Evolutionary conservation across 2,888 invertebrate genomes (phyloP).

Genomic region (Sphecodes monilicornis): DNA sequence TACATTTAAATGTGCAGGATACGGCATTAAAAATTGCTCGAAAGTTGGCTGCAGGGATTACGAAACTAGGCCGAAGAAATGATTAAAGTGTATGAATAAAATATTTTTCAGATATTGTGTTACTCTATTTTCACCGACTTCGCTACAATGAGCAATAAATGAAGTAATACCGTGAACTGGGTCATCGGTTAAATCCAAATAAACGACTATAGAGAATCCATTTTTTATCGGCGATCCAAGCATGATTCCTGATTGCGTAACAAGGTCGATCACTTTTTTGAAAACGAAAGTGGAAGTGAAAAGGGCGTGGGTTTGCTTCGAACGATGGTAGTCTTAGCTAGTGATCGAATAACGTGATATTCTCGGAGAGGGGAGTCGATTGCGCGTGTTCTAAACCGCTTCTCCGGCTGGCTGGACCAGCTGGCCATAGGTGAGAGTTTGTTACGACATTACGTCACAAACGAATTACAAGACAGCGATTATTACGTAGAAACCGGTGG

Average conservation of each 20-base stretch:
- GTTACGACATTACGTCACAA: constrained; percentile 60
- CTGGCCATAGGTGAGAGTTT: constrained; percentile 65
- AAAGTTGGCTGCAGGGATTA: too few relatives aligned
- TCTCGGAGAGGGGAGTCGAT: constrained; percentile 35
- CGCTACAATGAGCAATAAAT: neutral
- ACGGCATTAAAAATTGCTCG: too few relatives aligned
- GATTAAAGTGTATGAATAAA: neutral
- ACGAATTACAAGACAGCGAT: constrained; percentile 47
- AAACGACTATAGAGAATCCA: constrained; percentile 6
- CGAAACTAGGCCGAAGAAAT: too few relatives aligned
- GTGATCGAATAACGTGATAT: constrained; percentile 21
- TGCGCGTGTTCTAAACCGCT: constrained; percentile 35
- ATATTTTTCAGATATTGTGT: neutral
- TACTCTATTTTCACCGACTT: neutral
- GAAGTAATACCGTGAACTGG: neutral
- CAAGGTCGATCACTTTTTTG: constrained; percentile 45
- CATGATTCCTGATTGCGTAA: constrained; percentile 23
- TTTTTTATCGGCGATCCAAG: neutral
- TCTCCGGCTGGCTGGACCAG: constrained; percentile 42
- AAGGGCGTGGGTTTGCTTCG: neutral
- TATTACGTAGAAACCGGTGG: constrained; percentile 19
- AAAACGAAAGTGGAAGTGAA: constrained; percentile 30
- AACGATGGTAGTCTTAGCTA: neutral
- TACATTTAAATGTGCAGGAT: neutral
- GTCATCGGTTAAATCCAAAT: neutral